Conservation (phyloP, 2,888 invertebrate species). For the Pollenia angustigena region DNA sequence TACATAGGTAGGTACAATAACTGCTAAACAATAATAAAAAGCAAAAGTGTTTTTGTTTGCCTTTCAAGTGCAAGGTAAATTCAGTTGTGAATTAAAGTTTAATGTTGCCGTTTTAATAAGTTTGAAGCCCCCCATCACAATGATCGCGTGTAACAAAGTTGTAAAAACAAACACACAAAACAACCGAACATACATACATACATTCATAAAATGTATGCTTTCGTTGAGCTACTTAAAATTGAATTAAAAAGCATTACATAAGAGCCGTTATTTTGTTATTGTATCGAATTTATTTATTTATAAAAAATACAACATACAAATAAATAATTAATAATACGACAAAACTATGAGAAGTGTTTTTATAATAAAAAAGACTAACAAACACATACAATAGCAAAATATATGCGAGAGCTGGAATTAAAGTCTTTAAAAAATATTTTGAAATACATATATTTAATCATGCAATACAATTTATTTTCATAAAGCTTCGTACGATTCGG, state of each 20-base stretch:
- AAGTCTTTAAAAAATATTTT: not conserved
- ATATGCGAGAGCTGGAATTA: not conserved
- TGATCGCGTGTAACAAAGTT: constrained; percentile 68
- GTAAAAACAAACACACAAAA: constrained; percentile 46
- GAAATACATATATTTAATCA: not conserved
- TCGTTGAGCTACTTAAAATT: constrained; percentile 55
- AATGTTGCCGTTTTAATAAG: constrained; percentile 57
- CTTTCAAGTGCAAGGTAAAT: constrained; percentile 76
- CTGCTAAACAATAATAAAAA: not conserved
- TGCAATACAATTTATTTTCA: too few relatives aligned
- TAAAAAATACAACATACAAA: constrained; percentile 38
- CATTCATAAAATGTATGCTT: constrained; percentile 65
- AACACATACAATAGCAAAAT: constrained; percentile 1
- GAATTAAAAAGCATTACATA: constrained; percentile 67
- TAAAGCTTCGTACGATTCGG: too few relatives aligned
- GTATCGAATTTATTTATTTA: constrained; percentile 21
- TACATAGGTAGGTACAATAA: too few relatives aligned
- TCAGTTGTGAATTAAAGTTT: constrained; percentile 52
- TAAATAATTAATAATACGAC: constrained; percentile 56
- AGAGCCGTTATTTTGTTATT: constrained; percentile 41
- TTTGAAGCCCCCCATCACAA: constrained; percentile 38
- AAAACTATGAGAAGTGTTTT: constrained; percentile 59
- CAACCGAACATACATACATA: not conserved
- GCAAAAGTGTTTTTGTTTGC: constrained; percentile 33
- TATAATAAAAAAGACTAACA: not conserved